Evolutionary conservation across 2,113 vertebrate species (phyloP), one percentile per base, ranked within the genome.

Genomic region (Saccopteryx leptura): DNA sequence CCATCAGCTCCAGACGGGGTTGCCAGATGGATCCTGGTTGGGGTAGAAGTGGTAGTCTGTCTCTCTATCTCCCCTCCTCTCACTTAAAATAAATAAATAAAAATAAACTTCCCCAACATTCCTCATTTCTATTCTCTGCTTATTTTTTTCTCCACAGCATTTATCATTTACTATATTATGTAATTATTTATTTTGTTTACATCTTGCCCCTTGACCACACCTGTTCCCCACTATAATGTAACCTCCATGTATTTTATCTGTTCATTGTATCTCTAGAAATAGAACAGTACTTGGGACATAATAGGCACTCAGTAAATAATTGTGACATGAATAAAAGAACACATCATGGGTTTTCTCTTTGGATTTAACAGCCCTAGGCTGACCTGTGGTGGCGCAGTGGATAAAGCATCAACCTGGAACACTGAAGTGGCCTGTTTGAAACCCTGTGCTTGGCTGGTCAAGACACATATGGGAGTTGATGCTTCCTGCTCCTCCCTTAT

Each of bases 71-170:
- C 39, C 39, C 39, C 39, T 39, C 39, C 39, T 39, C 39, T 39
- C 39, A 3, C 39, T 39, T 39, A 39, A 39, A 39, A 39, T 39
- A 39, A 39, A 39, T 39, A 39, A 39, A 39, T 39, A 39, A 39
- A 39, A 39, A 39, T 39, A 81, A 69, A 5, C 14, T 56, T 75
- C 13, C 13, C n/a, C n/a, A 71, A 58, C 46, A 74, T 28, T 90
- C 21, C 26, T 90, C 56, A 92, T 66, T 95, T 89, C 26, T 63
- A 71, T 76, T 93, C 50, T 96, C 89, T 89, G 82, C 28, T 80
- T 91, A 69, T 81, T 82, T 79, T 93, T 71, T 95, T 60, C 39
- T 71, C 61, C 61, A 86, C 1, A 39, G 28, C 33, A 60, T 72
- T 94, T 72, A 75, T 48, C 54, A 92, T 50, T 92, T 92, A 86